Evolutionary conservation across 2,113 vertebrate species (phyloP).

Genomic region (Pelodiscus sinensis): DNA sequence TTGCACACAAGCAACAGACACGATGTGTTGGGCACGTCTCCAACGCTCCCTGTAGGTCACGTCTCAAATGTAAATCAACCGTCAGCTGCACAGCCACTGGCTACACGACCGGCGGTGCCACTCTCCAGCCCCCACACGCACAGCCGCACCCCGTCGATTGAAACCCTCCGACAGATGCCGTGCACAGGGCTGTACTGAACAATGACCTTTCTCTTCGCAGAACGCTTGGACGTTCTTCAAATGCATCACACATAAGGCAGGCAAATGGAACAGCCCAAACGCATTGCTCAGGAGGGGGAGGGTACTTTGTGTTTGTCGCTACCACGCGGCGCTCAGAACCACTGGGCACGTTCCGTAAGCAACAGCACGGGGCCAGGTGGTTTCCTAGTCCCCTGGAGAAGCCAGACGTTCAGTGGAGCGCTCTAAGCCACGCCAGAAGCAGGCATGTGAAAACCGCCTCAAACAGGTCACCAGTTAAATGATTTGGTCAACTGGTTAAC

Average conservation of each 20-base stretch:
- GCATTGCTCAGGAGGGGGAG: neutral
- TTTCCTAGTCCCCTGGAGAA: rapidly evolving
- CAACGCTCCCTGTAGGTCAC: neutral
- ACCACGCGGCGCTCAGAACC: neutral
- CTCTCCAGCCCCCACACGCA: neutral
- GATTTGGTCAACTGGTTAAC: too few relatives aligned
- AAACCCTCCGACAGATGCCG: neutral
- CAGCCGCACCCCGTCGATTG: neutral
- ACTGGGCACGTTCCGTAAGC: neutral
- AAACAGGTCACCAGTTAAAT: too few relatives aligned
- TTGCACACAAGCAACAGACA: neutral
- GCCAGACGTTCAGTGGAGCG: rapidly evolving
- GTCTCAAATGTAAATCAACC: neutral
- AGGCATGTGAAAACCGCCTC: too few relatives aligned
- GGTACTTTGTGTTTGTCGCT: neutral
- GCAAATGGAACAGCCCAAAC: neutral
- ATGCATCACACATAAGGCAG: neutral
- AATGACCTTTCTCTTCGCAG: neutral
- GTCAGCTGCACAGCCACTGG: neutral
- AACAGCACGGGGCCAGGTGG: neutral
- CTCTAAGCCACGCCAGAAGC: rapidly evolving
- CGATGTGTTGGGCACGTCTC: neutral
- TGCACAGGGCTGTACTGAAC: neutral
- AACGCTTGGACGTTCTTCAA: neutral
- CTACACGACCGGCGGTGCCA: neutral